These are phyloP conservation scores for Andrena chrysosceles DNA, from an alignment of 2,888 invertebrate genomes.

Conservation along the genomic window DNA sequence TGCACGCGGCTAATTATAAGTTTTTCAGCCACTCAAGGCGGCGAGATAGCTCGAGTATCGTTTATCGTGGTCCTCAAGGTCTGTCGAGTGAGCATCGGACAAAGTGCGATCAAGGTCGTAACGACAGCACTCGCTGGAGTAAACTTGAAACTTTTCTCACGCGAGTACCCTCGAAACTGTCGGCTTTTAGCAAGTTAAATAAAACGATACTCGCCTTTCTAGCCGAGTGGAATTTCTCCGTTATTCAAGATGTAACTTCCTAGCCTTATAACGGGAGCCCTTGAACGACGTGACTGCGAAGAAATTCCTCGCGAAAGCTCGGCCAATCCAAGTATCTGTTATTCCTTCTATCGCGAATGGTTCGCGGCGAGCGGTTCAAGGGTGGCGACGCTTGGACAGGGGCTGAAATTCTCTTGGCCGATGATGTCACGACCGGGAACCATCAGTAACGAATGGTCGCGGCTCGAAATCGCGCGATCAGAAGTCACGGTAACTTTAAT, in stretches of 20 bases:
- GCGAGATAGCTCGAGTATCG: slow-evolving; percentile 47
- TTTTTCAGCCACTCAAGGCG: slow-evolving; percentile 43
- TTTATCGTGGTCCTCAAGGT: slow-evolving; percentile 55
- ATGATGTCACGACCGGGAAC: slow-evolving; percentile 29
- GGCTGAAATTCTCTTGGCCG: slow-evolving; percentile 26
- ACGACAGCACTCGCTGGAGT: slow-evolving; percentile 29
- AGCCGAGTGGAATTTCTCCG: neutral
- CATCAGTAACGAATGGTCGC: slow-evolving; percentile 55
- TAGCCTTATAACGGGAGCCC: slow-evolving; percentile 8
- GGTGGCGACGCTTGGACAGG: slow-evolving; percentile 1
- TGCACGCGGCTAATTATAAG: slow-evolving; percentile 66
- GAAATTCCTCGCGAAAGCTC: neutral
- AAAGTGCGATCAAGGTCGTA: slow-evolving; percentile 47
- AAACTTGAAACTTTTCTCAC: slow-evolving; percentile 36
- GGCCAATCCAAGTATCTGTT: neutral
- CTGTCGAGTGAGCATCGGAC: slow-evolving; percentile 13
- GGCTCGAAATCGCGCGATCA: slow-evolving; percentile 62
- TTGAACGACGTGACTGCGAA: neutral
- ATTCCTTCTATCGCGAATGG: too few species aligned
- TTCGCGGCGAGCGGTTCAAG: neutral
- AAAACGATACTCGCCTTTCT: slow-evolving; percentile 30
- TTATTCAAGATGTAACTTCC: neutral
- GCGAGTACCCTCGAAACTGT: slow-evolving; percentile 20
- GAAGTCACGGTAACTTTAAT: slow-evolving; percentile 74
- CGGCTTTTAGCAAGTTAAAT: slow-evolving; percentile 38